These are phyloP conservation scores for Paramormyrops kingsleyae DNA, from an alignment of 2,113 vertebrate genomes.

Conservation along the genomic window DNA sequence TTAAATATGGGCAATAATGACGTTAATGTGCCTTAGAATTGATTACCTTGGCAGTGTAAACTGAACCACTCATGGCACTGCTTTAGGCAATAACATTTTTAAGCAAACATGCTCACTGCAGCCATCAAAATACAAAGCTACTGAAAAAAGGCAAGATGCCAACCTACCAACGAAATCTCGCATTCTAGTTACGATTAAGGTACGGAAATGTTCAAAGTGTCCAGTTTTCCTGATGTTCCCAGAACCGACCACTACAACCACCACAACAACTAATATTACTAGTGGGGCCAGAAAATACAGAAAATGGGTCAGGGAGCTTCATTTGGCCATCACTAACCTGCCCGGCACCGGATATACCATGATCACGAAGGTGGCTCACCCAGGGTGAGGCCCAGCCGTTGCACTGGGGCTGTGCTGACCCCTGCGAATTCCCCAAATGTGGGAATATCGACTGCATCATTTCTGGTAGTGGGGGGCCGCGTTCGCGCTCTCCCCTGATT, in stretches of 20 bases:
- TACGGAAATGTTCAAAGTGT: background rate
- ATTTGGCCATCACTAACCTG: no score
- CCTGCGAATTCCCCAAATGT: no score
- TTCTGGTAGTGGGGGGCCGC: no score
- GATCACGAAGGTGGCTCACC: no score
- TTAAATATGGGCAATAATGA: background rate
- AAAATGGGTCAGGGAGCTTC: no score
- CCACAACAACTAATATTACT: background rate
- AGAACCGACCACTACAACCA: background rate
- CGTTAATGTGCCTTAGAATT: background rate
- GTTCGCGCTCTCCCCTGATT: no score
- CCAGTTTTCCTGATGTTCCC: background rate
- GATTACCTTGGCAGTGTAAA: background rate
- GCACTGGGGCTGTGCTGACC: no score
- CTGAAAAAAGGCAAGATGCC: background rate
- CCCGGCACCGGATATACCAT: no score
- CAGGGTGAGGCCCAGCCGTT: no score
- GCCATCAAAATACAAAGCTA: background rate
- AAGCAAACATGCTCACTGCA: background rate
- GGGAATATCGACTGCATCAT: no score
- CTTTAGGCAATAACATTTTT: background rate
- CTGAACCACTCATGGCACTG: background rate
- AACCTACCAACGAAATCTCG: background rate
- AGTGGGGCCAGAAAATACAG: no score
- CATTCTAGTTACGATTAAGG: background rate